Percentiles rank a stretch among this genome's conserved stretches.
Conservation (phyloP, 2,797 vertebrate genomes). For the Sciaenops ocellatus region DNA sequence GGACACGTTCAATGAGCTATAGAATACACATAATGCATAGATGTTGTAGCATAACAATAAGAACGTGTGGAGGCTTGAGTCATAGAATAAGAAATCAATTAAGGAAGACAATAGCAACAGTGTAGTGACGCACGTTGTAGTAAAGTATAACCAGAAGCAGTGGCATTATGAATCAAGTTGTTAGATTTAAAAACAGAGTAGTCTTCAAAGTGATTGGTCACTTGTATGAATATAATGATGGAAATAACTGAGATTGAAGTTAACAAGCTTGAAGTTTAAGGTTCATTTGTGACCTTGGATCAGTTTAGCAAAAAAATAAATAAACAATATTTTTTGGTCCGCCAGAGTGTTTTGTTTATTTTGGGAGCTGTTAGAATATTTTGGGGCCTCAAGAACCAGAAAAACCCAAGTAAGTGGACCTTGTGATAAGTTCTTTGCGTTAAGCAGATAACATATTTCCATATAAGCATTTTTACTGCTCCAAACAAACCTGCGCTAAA, state of each 20-base stretch:
- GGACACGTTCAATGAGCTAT: conserved; percentile 21
- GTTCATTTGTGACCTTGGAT: background rate
- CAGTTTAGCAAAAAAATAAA: conserved; percentile 1
- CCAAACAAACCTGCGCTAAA: background rate
- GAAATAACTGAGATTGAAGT: background rate
- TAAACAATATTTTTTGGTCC: background rate
- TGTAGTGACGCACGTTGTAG: background rate
- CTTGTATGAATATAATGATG: background rate
- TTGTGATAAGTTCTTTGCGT: background rate
- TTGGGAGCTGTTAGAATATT: background rate
- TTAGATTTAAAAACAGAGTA: background rate
- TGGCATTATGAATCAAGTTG: background rate
- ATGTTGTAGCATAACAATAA: conserved; percentile 21
- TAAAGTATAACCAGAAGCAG: background rate
- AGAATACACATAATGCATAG: conserved; percentile 21
- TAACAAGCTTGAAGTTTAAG: background rate
- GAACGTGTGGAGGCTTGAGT: background rate
- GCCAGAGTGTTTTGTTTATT: background rate
- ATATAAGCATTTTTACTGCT: background rate
- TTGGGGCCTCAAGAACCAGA: conserved; percentile 8
- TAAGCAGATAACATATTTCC: background rate
- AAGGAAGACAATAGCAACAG: background rate
- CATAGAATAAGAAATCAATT: conserved; percentile 6
- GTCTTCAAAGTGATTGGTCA: background rate
- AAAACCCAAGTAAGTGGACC: conserved; percentile 9